Percentiles rank a stretch among this genome's conserved stretches.
Evolutionary conservation across 2,113 vertebrate species (phyloP).

Genomic region (Cnemophilus loriae): DNA sequence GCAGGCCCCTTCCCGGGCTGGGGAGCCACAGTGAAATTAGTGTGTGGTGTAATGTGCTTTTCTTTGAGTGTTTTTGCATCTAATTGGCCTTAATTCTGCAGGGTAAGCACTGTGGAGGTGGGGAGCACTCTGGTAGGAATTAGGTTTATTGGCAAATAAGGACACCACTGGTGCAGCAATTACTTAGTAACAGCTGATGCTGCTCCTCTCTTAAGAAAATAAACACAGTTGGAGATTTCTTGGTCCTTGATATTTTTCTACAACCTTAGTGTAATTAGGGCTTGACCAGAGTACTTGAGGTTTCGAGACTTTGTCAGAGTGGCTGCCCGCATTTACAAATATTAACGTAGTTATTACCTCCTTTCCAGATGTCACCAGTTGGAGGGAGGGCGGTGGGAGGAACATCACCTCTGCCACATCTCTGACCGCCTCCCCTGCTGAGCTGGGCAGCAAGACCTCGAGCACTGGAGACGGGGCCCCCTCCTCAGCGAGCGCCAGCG

Average conservation of each 20-base stretch:
- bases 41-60: neutral
- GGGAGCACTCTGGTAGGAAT: neutral
- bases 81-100: neutral
- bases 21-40: neutral
- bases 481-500: constrained; percentile 74
- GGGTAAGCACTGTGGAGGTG: neutral
- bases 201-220: neutral
- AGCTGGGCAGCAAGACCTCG: constrained; percentile 84
- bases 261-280: neutral
- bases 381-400: constrained; percentile 99
- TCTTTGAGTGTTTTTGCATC: neutral
- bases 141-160: neutral
- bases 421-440: constrained; percentile 84
- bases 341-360: neutral
- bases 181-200: neutral
- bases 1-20: neutral
- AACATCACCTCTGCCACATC: constrained; percentile 87
- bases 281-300: neutral
- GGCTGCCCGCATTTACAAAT: neutral
- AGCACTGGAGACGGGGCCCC: constrained; percentile 80
- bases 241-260: neutral
- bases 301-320: neutral
- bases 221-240: neutral
- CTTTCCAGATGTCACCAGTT: constrained; percentile 93
- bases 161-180: neutral